A percentile compares a stretch with the other conserved stretches of the same genome.
Evolutionary conservation across 1,140 invertebrate genomes (phyloP).

Genomic region (Eubasilissa regina): DNA sequence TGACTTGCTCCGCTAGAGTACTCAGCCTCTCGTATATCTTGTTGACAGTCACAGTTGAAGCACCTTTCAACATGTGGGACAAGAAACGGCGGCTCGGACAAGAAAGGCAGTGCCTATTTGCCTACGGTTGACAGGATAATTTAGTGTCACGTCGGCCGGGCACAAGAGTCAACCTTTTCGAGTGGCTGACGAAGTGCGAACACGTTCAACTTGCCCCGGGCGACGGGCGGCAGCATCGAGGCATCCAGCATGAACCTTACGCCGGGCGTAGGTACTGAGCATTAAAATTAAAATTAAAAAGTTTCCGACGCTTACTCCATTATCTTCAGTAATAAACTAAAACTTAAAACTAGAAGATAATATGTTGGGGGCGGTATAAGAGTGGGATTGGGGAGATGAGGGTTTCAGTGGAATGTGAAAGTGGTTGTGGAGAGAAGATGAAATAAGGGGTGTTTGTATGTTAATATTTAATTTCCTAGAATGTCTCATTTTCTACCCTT

Average conservation of each 20-base stretch:
- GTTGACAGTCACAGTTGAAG: constrained; percentile 2
- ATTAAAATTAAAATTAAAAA: no score
- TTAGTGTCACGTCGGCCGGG: constrained; percentile 24
- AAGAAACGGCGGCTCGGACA: not conserved
- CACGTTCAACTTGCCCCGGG: constrained; percentile 23
- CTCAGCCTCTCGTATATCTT: not conserved
- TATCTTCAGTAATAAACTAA: no score
- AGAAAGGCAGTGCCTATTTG: constrained; percentile 18
- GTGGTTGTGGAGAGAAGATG: no score
- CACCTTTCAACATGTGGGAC: not conserved
- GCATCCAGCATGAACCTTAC: constrained; percentile 6
- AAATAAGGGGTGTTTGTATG: not conserved
- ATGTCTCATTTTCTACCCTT: no score
- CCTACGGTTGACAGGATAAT: constrained; percentile 39
- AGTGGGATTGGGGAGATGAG: no score
- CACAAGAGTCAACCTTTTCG: constrained; percentile 14
- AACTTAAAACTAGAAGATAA: no score
- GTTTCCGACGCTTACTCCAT: no score
- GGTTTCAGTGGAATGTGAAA: no score
- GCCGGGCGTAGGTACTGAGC: not conserved
- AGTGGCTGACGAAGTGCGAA: constrained; percentile 22
- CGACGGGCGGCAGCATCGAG: constrained; percentile 17
- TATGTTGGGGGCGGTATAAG: no score
- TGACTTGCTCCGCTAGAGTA: not conserved
- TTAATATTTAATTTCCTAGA: no score